phyloP scores from a whole-genome alignment of 1,140 invertebrate genomes.

The Dendrolimus kikuchii region DNA sequence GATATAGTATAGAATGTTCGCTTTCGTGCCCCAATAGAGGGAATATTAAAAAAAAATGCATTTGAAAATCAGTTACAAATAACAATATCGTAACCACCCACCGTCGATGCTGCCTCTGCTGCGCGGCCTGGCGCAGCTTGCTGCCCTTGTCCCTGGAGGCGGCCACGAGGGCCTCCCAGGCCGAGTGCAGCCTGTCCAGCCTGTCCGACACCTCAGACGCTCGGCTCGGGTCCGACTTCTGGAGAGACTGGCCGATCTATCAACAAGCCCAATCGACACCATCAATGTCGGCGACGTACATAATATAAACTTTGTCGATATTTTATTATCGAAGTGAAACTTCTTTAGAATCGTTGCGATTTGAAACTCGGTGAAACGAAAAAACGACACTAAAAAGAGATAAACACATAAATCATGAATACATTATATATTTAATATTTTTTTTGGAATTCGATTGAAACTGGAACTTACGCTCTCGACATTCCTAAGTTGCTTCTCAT shows the following conservation, averaged over 20 bases:
- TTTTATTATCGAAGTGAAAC: too few relatives aligned
- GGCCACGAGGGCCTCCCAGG: conserved; percentile 48
- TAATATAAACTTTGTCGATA: too few relatives aligned
- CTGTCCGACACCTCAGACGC: conserved; percentile 34
- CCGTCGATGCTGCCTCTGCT: conserved; percentile 81
- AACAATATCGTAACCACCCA: conserved; percentile 7
- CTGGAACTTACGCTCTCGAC: conserved; percentile 80
- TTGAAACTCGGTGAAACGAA: too few relatives aligned
- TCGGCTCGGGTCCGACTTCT: conserved; percentile 52
- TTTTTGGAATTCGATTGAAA: not conserved
- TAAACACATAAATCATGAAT: too few relatives aligned
- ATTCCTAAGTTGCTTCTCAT: conserved; percentile 88
- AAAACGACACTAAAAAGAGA: too few relatives aligned
- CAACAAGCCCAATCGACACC: not conserved
- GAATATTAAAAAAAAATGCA: too few relatives aligned
- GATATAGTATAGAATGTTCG: too few relatives aligned
- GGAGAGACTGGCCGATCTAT: conserved; percentile 58
- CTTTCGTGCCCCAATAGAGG: too few relatives aligned
- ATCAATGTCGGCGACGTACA: too few relatives aligned
- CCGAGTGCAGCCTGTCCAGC: conserved; percentile 30
- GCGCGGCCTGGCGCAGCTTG: conserved; percentile 83
- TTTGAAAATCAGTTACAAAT: too few relatives aligned
- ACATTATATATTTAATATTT: too few relatives aligned
- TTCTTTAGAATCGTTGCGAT: too few relatives aligned
- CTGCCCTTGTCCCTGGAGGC: conserved; percentile 87